These are phyloP conservation scores for Polyommatus iphigenia DNA, from an alignment of 2,888 invertebrate species.

Conservation along the genomic window DNA sequence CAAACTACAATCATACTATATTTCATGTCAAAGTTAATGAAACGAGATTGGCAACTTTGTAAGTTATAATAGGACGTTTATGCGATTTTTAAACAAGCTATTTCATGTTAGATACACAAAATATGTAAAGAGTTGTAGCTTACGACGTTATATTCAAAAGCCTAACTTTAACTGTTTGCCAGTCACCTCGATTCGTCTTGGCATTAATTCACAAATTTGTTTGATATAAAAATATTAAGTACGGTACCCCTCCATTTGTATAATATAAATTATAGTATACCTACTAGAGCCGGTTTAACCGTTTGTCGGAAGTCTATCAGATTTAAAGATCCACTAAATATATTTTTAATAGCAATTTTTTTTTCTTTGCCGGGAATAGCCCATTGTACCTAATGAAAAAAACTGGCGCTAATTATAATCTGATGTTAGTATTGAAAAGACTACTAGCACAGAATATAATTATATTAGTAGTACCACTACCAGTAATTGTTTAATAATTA, in stretches of 20 bases:
- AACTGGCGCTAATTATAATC: neutral
- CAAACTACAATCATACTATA: neutral
- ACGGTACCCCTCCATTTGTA: too few relatives aligned
- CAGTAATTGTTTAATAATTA: neutral
- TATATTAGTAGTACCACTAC: too few relatives aligned
- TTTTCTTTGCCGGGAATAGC: neutral
- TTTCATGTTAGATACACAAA: neutral
- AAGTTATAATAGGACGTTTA: neutral
- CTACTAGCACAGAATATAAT: too few relatives aligned
- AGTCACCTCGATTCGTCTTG: neutral
- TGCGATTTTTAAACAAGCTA: constrained; percentile 20
- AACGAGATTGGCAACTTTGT: neutral
- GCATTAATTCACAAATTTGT: neutral
- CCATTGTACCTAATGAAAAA: neutral
- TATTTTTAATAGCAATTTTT: neutral
- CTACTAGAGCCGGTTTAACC: too few relatives aligned
- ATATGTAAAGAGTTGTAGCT: neutral
- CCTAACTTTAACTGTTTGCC: neutral
- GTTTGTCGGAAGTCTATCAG: too few relatives aligned
- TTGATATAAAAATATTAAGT: neutral
- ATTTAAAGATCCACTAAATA: too few relatives aligned
- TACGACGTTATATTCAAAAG: too few relatives aligned
- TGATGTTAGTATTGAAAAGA: neutral
- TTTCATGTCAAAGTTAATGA: neutral
- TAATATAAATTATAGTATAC: too few relatives aligned